Conservation (phyloP, 2,888 invertebrate genomes). For the Cremastinae sp. region DNA sequence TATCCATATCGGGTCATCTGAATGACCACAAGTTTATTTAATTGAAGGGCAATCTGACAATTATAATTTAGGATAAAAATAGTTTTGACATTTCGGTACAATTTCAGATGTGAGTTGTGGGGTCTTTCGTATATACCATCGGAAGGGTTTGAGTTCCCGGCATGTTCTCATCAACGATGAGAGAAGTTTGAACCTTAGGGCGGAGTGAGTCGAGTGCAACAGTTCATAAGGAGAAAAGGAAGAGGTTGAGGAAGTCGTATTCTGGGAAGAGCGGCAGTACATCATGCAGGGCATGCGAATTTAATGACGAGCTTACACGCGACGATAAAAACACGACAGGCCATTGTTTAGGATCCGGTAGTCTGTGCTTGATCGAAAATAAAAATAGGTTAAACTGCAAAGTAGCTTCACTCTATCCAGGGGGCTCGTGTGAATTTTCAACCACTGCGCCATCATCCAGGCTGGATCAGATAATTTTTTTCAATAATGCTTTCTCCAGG, state of each 20-base stretch:
- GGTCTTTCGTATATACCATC: neutral
- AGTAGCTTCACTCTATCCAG: constrained; percentile 24
- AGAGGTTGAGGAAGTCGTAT: no score
- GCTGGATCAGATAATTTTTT: constrained; percentile 6
- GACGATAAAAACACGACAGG: constrained; percentile 41
- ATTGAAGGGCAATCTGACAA: no score
- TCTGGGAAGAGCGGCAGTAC: constrained; percentile 16
- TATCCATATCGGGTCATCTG: no score
- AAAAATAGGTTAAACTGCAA: constrained; percentile 44
- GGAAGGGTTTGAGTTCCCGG: no score
- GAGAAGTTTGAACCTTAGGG: neutral
- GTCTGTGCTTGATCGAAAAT: neutral
- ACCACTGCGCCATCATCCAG: neutral
- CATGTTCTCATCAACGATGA: no score
- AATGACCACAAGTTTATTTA: no score
- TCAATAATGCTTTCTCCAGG: constrained; percentile 23
- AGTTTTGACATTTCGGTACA: no score
- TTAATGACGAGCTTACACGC: constrained; percentile 59
- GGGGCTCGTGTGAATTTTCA: constrained; percentile 5
- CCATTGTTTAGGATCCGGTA: constrained; percentile 25
- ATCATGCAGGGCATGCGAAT: constrained; percentile 30
- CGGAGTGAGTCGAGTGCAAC: constrained; percentile 4
- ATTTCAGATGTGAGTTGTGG: neutral
- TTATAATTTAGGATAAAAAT: no score
- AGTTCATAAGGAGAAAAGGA: neutral